Conservation (phyloP, 2,888 invertebrate genomes). For the Xylota sylvarum region DNA sequence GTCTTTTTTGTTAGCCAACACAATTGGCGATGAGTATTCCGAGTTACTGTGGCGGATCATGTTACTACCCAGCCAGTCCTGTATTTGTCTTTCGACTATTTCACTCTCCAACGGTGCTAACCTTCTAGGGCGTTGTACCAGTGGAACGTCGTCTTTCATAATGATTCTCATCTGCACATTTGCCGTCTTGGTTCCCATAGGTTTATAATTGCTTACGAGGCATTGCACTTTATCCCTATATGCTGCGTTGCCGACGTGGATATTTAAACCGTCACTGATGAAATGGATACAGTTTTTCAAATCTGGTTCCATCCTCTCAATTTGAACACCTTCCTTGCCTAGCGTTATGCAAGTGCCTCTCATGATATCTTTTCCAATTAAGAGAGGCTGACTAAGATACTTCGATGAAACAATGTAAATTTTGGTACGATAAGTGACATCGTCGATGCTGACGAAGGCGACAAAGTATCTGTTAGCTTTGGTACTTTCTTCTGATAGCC, state of each 20-base stretch:
- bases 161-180: background rate
- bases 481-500: background rate
- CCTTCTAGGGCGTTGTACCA: background rate
- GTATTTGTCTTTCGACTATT: too few species aligned
- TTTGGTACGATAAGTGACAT: background rate
- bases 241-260: background rate
- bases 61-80: too few species aligned
- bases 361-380: background rate
- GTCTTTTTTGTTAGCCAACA: slow-evolving; percentile 67
- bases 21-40: slow-evolving; percentile 78
- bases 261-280: background rate
- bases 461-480: slow-evolving; percentile 1
- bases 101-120: slow-evolving; percentile 30
- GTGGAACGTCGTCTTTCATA: background rate
- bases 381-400: background rate
- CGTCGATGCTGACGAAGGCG: background rate
- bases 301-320: background rate
- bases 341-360: background rate
- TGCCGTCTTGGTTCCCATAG: background rate
- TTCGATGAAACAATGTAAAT: background rate
- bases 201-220: background rate
- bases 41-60: slow-evolving; percentile 70
- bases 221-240: background rate
- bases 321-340: background rate
- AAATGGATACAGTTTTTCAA: background rate